These are phyloP conservation scores for Ips typographus DNA, from an alignment of 1,140 invertebrate species.

Conservation along the genomic window DNA sequence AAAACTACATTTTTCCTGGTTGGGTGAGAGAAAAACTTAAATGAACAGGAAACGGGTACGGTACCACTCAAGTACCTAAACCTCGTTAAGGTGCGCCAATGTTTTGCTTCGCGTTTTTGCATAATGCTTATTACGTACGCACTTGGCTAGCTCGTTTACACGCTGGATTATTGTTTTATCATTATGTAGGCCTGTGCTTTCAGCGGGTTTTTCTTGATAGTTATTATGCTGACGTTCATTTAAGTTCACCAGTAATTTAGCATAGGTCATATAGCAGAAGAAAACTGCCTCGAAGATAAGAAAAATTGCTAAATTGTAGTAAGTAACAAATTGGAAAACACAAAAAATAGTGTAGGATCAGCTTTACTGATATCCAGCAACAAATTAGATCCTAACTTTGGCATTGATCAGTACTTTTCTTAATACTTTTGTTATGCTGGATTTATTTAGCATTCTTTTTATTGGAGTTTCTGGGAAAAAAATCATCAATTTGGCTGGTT, in stretches of 20 bases:
- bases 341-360: too few relatives aligned
- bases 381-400: too few relatives aligned
- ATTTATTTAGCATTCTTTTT: too few relatives aligned
- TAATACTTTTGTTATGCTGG: too few relatives aligned
- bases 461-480: neutral
- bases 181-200: too few relatives aligned
- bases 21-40: neutral
- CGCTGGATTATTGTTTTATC: neutral
- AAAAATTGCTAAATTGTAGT: neutral
- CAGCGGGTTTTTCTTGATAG: neutral
- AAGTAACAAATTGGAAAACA: neutral
- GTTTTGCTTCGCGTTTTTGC: neutral
- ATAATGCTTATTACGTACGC: neutral
- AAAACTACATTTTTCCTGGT: too few relatives aligned
- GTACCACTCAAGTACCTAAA: neutral
- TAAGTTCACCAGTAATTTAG: neutral
- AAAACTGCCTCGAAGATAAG: neutral
- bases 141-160: neutral
- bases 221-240: neutral
- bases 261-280: neutral
- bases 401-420: too few relatives aligned
- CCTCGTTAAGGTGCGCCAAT: neutral
- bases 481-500: neutral
- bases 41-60: neutral
- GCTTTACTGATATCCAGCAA: too few relatives aligned